Evolutionary conservation across 1,140 invertebrate genomes (phyloP), one percentile per base, ranked within the genome.

Genomic region (Tetragnatha versicolor): DNA sequence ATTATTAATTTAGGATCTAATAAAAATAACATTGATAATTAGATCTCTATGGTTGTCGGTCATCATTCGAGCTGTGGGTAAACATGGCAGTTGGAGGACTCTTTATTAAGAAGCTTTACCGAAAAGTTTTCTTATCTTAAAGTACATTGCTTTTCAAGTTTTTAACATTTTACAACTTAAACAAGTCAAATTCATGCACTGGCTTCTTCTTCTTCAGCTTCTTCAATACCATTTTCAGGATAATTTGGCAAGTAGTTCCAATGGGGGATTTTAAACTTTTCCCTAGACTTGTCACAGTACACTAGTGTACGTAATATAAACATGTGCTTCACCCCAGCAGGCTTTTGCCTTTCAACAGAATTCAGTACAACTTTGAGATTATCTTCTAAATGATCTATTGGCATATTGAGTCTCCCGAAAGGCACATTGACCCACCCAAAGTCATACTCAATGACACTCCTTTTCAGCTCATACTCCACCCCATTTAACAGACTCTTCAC

Each of bases 391-490:
- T 91, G 86, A 77, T 89, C 86, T 1, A 82, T 81, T 9, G 91
- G 88, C 92, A 94, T 94, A 81, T 91, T 85, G 31, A 94, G 83
- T 91, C 92, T 82, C 81, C 93, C 93, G 83, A 94, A 86, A 22
- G 87, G 84, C 12, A 91, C 85, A 66, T 90, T 86, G 47, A 92
- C 88, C 37, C 85, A 84, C 2, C 91, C 93, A 87, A 90, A 94
- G 84, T 91, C 89, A 81, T 89, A 87, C 83, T 92, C 90, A 79
- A 87, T 81, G 65, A 90, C 89, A 84, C 93, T 91, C 81, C 89
- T 90, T 6, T 83, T 70, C 0, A 89, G 89, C 47, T 84, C 86
- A 83, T 92, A 94, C 79, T 89, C 89, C 17, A 94, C 87, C 17
- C 92, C 92, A 75, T 89, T 85, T 2, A 89, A 84, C 80, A 92